phyloP scores from a whole-genome alignment of 2,888 invertebrate species.

The Lamproptera curius region DNA sequence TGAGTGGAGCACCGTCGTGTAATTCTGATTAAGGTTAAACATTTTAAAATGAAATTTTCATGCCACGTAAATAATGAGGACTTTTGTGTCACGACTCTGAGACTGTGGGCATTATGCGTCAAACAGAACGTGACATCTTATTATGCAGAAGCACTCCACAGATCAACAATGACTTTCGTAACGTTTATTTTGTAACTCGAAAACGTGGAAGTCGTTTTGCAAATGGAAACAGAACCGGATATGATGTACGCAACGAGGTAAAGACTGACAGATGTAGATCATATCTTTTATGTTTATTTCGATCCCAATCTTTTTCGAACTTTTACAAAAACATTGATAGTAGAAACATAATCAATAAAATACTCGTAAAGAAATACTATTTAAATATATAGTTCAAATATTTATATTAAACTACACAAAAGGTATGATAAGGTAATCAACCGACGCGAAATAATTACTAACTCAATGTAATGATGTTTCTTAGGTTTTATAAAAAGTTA shows the following conservation, averaged over 20 bases:
- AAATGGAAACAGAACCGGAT: conserved; percentile 14
- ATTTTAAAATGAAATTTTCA: conserved; percentile 15
- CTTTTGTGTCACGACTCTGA: conserved; percentile 21
- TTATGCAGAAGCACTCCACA: conserved; percentile 11
- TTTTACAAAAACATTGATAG: no score
- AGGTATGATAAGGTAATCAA: no score
- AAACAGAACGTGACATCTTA: conserved; percentile 38
- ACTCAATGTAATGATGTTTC: no score
- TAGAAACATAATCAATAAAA: no score
- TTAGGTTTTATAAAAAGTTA: no score
- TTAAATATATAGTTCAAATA: no score
- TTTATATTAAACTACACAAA: no score
- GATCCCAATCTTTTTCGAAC: no score
- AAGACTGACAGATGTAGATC: neutral
- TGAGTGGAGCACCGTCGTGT: neutral
- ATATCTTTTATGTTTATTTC: neutral
- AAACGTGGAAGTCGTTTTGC: conserved; percentile 18
- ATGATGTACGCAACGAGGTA: conserved; percentile 6
- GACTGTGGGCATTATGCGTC: conserved; percentile 23
- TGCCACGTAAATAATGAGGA: conserved; percentile 8
- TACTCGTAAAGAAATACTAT: no score
- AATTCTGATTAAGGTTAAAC: conserved; percentile 13
- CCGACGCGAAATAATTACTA: no score
- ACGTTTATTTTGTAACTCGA: conserved; percentile 19
- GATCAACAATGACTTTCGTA: conserved; percentile 21